A percentile compares a stretch with the other conserved stretches of the same genome.
Evolutionary conservation across 2,797 vertebrate species (phyloP).

Genomic region (Cyprinella venusta): DNA sequence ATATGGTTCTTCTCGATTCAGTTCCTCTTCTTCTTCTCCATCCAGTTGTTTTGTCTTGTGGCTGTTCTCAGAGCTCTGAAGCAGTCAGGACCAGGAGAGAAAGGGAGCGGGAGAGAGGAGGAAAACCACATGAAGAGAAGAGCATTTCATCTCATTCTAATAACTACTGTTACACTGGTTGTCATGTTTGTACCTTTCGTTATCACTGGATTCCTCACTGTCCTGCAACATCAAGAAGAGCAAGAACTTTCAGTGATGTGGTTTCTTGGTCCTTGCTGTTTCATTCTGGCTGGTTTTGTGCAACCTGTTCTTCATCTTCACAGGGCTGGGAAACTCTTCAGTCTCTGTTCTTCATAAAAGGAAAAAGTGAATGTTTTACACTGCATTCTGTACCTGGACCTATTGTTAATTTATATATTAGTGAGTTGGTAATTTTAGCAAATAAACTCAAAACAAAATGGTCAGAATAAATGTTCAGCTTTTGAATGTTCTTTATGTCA

Average conservation of each 20-base stretch:
- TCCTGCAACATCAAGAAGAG: neutral
- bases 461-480: neutral
- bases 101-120: neutral
- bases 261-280: neutral
- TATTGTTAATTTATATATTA: too few species aligned
- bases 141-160: neutral
- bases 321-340: neutral
- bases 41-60: neutral
- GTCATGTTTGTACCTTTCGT: slow-evolving; percentile 4
- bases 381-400: too few species aligned
- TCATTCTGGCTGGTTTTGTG: slow-evolving; percentile 7
- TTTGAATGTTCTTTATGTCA: too few species aligned
- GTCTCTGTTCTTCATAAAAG: neutral
- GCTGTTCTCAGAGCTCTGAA: slow-evolving; percentile 2
- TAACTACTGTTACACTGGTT: neutral
- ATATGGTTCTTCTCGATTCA: neutral
- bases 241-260: neutral
- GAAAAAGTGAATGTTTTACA: too few species aligned
- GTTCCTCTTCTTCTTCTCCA: neutral
- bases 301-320: slow-evolving; percentile 15
- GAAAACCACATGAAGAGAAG: neutral
- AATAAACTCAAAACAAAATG: neutral
- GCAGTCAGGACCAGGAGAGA: neutral
- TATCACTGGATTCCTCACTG: neutral
- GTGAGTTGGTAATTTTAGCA: neutral